These are phyloP conservation scores for Adoxophyes honmai DNA, from an alignment of 1,140 invertebrate genomes.

Conservation along the genomic window DNA sequence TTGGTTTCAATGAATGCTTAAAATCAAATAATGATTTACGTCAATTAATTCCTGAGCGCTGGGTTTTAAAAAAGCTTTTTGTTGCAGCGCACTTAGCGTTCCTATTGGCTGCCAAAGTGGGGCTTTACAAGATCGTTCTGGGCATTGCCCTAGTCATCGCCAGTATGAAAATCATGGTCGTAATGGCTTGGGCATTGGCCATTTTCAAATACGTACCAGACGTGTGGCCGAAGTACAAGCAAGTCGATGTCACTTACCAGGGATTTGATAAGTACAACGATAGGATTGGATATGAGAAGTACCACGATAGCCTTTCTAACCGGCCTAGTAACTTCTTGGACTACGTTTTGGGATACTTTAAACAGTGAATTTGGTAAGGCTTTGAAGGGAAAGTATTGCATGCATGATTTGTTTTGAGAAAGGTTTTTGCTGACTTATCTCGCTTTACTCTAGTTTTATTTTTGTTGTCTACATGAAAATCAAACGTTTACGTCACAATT, in stretches of 20 bases:
- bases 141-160: constrained; percentile 48
- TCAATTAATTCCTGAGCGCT: too few relatives aligned
- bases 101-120: constrained; percentile 47
- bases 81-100: constrained; percentile 61
- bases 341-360: constrained; percentile 2
- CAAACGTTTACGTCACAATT: too few relatives aligned
- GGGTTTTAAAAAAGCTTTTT: constrained; percentile 24
- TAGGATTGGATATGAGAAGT: not conserved
- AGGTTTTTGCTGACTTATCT: too few relatives aligned
- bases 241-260: not conserved
- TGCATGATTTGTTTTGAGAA: too few relatives aligned
- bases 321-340: constrained; percentile 2
- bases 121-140: constrained; percentile 52
- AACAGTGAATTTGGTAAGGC: not conserved
- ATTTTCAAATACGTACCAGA: constrained; percentile 53
- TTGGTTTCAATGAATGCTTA: too few relatives aligned
- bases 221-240: constrained; percentile 30
- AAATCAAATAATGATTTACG: too few relatives aligned
- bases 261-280: constrained; percentile 4
- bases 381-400: too few relatives aligned
- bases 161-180: constrained; percentile 43
- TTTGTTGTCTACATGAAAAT: too few relatives aligned
- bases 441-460: too few relatives aligned
- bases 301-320: not conserved
- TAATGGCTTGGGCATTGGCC: constrained; percentile 55